Evolutionary conservation across 2,113 vertebrate genomes (phyloP).

Genomic region (Myodes glareolus): DNA sequence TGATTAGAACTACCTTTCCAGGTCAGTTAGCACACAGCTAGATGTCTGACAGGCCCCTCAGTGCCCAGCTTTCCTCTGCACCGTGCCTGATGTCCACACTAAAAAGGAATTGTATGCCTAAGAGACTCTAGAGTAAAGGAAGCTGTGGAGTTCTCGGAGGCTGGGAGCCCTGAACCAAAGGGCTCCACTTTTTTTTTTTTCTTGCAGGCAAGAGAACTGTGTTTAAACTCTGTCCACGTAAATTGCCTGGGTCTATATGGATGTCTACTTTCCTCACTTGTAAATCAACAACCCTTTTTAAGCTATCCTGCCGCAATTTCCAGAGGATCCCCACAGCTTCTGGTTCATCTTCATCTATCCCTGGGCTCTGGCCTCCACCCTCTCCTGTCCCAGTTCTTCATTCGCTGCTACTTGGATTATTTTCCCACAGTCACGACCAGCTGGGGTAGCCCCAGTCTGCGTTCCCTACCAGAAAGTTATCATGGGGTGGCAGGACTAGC

Average conservation of each 20-base stretch:
- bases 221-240: background rate
- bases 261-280: background rate
- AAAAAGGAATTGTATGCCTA: background rate
- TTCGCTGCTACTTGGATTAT: background rate
- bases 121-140: background rate
- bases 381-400: background rate
- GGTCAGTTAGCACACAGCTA: background rate
- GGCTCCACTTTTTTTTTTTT: background rate
- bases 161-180: background rate
- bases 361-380: background rate
- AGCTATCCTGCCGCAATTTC: too few species aligned
- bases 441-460: background rate
- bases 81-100: background rate
- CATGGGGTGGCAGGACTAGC: fast-evolving
- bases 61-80: background rate
- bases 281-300: background rate
- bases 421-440: background rate
- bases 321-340: fast-evolving
- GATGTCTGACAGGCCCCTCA: background rate
- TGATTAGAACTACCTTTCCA: background rate
- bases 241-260: background rate
- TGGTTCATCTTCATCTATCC: background rate
- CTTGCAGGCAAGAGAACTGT: background rate
- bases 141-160: background rate
- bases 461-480: background rate